These are phyloP conservation scores for Chaetodon trifascialis DNA, from an alignment of 2,113 vertebrate genomes.

Conservation along the genomic window DNA sequence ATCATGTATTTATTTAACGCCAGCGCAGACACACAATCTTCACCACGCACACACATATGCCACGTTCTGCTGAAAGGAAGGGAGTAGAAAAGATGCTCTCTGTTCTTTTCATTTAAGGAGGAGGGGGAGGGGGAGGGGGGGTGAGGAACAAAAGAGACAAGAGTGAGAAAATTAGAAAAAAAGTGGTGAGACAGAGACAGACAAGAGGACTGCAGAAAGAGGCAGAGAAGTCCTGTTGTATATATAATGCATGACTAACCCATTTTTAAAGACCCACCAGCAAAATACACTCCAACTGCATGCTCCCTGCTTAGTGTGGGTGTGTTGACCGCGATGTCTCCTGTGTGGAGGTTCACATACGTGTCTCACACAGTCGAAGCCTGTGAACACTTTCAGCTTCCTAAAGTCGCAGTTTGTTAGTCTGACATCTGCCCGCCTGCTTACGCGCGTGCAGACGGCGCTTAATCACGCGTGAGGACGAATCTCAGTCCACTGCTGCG, in stretches of 20 bases:
- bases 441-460: neutral
- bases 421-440: constrained; percentile 4
- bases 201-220: constrained; percentile 22
- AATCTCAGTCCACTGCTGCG: constrained; percentile 19
- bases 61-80: neutral
- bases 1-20: neutral
- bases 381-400: neutral
- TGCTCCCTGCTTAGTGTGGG: neutral
- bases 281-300: constrained; percentile 28
- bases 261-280: constrained; percentile 65
- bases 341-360: neutral
- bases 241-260: constrained; percentile 78
- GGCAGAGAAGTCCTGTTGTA: constrained; percentile 39
- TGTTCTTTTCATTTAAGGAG: constrained; percentile 16
- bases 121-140: neutral
- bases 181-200: neutral
- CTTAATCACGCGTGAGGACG: constrained; percentile 25
- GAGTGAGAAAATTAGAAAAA: constrained; percentile 7
- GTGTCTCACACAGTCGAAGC: neutral
- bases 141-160: neutral
- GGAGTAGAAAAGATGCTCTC: constrained; percentile 18
- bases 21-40: constrained; percentile 7
- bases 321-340: neutral
- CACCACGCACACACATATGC: neutral
- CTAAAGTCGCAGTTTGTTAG: neutral